Conservation (phyloP, 2,113 vertebrate genomes). For the Melanostigma gelatinosum region DNA sequence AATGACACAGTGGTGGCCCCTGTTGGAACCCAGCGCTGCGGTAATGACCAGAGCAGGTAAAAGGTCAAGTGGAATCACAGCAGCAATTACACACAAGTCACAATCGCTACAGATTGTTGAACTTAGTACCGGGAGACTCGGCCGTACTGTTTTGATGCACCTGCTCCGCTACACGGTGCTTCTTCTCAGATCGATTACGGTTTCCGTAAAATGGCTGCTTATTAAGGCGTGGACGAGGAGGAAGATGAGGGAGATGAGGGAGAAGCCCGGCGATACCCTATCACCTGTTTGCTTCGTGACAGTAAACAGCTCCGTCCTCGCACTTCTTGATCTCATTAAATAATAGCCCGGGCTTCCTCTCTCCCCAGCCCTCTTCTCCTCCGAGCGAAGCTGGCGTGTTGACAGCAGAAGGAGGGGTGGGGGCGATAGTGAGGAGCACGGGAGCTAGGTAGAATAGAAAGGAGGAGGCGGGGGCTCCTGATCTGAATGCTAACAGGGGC, state of each 20-base stretch:
- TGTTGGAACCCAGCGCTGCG: slow-evolving; percentile 14
- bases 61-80: slow-evolving; percentile 34
- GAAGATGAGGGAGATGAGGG: slow-evolving; percentile 30
- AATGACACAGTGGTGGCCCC: slow-evolving; percentile 54
- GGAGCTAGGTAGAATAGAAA: slow-evolving; percentile 39
- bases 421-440: slow-evolving; percentile 18
- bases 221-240: slow-evolving; percentile 35
- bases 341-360: slow-evolving; percentile 48
- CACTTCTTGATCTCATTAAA: slow-evolving; percentile 71
- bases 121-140: slow-evolving; percentile 12
- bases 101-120: not conserved
- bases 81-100: slow-evolving; percentile 7
- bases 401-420: slow-evolving; percentile 44
- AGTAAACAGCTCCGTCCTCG: slow-evolving; percentile 61
- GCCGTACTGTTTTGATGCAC: slow-evolving; percentile 12
- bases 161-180: not conserved
- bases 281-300: slow-evolving; percentile 55
- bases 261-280: slow-evolving; percentile 25
- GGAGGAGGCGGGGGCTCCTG: slow-evolving; percentile 44
- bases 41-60: slow-evolving; percentile 42
- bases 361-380: slow-evolving; percentile 5
- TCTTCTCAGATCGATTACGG: not conserved
- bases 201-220: slow-evolving; percentile 31
- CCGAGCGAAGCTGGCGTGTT: slow-evolving; percentile 20
- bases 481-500: slow-evolving; percentile 75